Evolutionary conservation across 2,797 vertebrate genomes (phyloP), one percentile per base, ranked within the genome.

Genomic region (Austrolebias charrua): DNA sequence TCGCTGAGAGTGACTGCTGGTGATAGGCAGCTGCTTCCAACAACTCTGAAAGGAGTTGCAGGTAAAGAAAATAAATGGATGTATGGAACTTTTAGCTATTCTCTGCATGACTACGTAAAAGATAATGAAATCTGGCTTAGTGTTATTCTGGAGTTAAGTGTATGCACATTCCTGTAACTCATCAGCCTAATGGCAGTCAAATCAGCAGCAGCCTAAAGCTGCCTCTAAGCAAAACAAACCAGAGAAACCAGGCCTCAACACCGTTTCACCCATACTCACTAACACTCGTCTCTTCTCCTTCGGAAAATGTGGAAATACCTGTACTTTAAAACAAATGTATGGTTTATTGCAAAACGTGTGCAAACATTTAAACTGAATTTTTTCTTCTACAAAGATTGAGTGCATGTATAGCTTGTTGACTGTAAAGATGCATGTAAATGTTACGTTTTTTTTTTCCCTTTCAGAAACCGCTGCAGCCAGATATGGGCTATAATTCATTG

Each of bases 401-500:
- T 40, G 1, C 38, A 4, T 40, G 11, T 1, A 40, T 5, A 3
- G 33, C 1, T 1, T 53, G n/a, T 10, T n/a, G 19, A 16, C 9
- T 56, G 1, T 49, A 0, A 62, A 43, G 15, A 47, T 61, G 14
- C 45, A 11, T 4, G 0, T 18, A 49, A 18, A n/a, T 56, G 8
- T 62, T 63, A 51, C 11, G 6, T 43, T 60, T 20, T 4, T 60
- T 18, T 44, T 31, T 45, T 46, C 29, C 42, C 24, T 83, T 89
- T 16, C 85, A 98, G 96, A 98, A 96, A 89, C 94, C 93, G 14
- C 86, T 97, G 68, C 93, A 96, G 61, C 95, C 94, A 0, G 96
- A 98, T 65, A 96, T 97, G 95, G 96, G 95, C 76, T 95, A 98
- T 62, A 98, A 96, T 57, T 96, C 93, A 0, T 88, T 98, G 81